Evolutionary conservation across 2,888 invertebrate species (phyloP).

Genomic region (Amphiduros pacificus): DNA sequence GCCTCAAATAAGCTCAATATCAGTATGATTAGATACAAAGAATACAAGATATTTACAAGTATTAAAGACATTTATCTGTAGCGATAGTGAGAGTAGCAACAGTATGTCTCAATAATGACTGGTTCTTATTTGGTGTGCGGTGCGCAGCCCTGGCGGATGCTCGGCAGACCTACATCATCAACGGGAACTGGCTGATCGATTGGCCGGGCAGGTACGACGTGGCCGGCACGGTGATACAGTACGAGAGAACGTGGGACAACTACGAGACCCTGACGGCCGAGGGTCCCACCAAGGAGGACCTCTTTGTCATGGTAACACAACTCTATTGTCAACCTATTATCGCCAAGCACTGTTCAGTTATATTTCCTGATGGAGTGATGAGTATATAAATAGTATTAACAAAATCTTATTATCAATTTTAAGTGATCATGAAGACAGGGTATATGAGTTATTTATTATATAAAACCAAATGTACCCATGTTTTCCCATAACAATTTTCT

Average conservation of each 20-base stretch:
- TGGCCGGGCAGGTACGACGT: constrained; percentile 21
- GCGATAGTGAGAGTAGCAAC: no score
- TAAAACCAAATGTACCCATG: no score
- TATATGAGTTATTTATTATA: background rate
- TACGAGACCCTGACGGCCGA: constrained; percentile 14
- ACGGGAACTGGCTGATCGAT: constrained; percentile 21
- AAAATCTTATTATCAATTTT: background rate
- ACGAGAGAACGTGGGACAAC: constrained; percentile 7
- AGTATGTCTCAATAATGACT: no score
- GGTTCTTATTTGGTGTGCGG: no score
- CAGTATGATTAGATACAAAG: no score
- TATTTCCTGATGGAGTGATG: background rate
- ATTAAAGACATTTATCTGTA: no score
- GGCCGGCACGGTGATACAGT: constrained; percentile 11
- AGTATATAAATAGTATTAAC: background rate
- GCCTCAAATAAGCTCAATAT: no score
- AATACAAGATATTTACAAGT: no score
- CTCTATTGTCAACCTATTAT: background rate
- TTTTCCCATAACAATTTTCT: no score
- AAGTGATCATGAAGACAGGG: background rate
- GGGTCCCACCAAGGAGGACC: constrained; percentile 16
- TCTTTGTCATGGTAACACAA: constrained; percentile 10
- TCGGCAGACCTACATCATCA: constrained; percentile 14
- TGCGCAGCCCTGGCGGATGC: constrained; percentile 18
- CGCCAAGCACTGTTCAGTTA: background rate